These are phyloP conservation scores for Clarias magur DNA, from an alignment of 2,113 vertebrate species.

Conservation along the genomic window DNA sequence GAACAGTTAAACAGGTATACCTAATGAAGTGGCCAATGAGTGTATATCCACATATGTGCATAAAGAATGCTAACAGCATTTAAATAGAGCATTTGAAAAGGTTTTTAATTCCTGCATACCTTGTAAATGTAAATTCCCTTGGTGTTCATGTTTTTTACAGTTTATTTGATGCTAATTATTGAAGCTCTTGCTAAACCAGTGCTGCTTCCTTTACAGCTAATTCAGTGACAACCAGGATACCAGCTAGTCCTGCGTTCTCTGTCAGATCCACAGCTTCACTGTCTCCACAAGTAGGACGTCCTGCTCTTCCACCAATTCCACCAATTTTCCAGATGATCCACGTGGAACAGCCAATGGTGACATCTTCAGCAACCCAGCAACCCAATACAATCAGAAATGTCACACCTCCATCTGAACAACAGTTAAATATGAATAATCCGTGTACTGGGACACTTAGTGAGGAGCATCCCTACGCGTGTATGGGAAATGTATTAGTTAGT, in stretches of 20 bases:
- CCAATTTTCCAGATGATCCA: neutral
- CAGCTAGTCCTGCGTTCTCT: neutral
- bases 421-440: neutral
- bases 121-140: neutral
- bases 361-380: constrained; percentile 1
- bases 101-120: neutral
- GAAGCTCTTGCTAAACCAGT: neutral
- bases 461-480: constrained; percentile 45
- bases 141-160: neutral
- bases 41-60: neutral
- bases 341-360: neutral
- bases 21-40: no score
- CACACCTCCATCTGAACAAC: neutral
- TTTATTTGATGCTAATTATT: neutral
- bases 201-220: constrained; percentile 20
- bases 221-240: neutral
- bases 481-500: neutral
- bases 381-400: neutral
- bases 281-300: neutral
- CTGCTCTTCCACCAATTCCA: neutral
- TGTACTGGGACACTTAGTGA: constrained; percentile 17
- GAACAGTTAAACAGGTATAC: no score
- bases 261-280: neutral
- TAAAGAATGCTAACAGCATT: neutral
- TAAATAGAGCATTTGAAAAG: neutral